Conservation (phyloP, 2,888 invertebrate genomes). For the Fragum whitleyi region DNA sequence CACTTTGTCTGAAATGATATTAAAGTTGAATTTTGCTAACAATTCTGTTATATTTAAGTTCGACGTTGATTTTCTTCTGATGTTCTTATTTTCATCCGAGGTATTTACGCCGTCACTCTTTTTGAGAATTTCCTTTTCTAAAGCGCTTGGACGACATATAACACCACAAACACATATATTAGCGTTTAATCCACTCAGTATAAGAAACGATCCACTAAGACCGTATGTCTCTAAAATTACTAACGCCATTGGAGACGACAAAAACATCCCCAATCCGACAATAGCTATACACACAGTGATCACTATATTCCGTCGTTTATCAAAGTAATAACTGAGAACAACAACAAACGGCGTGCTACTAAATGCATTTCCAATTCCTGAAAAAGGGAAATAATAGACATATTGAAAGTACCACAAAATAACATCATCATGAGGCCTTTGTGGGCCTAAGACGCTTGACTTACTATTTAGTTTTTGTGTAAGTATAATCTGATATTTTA, state of each 20-base stretch:
- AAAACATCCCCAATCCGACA: constrained; percentile 62
- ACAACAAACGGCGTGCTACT: constrained; percentile 52
- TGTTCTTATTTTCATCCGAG: not conserved
- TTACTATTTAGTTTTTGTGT: no score
- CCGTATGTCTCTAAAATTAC: constrained; percentile 45
- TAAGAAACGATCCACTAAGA: constrained; percentile 59
- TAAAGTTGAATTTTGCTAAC: not conserved
- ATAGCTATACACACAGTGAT: constrained; percentile 48
- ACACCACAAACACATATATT: constrained; percentile 59
- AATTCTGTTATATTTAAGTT: not conserved
- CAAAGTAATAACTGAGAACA: constrained; percentile 64
- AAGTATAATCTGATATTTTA: no score
- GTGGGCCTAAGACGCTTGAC: no score
- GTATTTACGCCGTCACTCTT: not conserved
- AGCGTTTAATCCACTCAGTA: constrained; percentile 55
- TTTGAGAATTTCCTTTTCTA: constrained; percentile 37
- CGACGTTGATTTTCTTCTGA: not conserved
- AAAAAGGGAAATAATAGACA: not conserved
- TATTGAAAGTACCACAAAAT: not conserved
- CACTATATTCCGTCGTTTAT: constrained; percentile 51
- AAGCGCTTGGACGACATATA: constrained; percentile 55
- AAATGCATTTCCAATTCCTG: constrained; percentile 66
- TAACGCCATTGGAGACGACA: constrained; percentile 60
- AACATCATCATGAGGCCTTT: not conserved
- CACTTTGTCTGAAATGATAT: constrained; percentile 20